Evolutionary conservation across 2,888 invertebrate species (phyloP), one percentile per base, ranked within the genome.

Genomic region (Alviniconcha strummeri): DNA sequence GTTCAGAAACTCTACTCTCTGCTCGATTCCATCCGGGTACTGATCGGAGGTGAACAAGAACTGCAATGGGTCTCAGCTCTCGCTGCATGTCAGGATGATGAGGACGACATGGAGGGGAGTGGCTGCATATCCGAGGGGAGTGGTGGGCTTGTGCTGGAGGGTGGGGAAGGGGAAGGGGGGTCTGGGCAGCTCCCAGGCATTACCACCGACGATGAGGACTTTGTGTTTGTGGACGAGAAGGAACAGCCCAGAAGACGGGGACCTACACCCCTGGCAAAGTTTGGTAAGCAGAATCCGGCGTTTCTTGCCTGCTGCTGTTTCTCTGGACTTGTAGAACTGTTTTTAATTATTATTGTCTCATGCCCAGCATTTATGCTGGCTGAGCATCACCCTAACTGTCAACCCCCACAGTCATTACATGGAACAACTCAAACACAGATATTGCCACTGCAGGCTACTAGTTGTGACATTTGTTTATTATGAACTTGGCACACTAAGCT

Each of bases 181-280:
- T 75, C 74, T n/a, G 80, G 80, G 3, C 11, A 15, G 3, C 15
- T 81, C 72, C 71, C 71, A 13, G 60, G 17, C 11, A 17, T 5
- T 5, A 13, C 52, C 5, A 78, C 80, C n/a, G 84, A 84, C 19
- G 85, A 85, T 60, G 83, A 85, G 52, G 86, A 86, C 60, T 84
- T 85, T 71, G 78, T 75, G n/a, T 86, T 85, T 80, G 82, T 82
- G 52, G 84, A 71, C n/a, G 85, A 85, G 13, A 83, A 36, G 11
- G 67, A 77, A n/a, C n/a, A 56, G 7, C 55, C 36, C 9, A 82
- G 69, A n/a, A 67, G 67, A 67, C 36, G 60, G n/a, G 15, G 8
- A n/a, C 36, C 55, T 15, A 15, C 82, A 5, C 55, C 82, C 36
- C 17, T 82, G 13, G 69, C 19, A 11, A 36, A 77, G 56, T 82